phyloP scores from a whole-genome alignment of 2,888 invertebrate genomes.

The Aproaerema taeniolella region DNA sequence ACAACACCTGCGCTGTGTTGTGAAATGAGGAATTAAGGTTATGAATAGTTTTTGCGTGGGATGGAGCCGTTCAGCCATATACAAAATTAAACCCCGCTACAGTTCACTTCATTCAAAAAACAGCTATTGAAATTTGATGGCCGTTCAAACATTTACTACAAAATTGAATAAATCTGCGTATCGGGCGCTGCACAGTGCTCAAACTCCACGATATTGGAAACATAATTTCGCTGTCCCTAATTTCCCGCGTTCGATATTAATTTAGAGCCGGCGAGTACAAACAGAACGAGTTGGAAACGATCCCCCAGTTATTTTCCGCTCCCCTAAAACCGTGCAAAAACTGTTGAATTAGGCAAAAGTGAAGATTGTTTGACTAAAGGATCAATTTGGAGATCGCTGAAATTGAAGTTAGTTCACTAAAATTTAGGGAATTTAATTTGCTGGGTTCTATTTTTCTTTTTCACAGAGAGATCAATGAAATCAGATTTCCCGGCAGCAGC shows the following conservation, averaged over 20 bases:
- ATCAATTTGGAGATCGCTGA: conserved; percentile 29
- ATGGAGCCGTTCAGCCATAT: too few relatives aligned
- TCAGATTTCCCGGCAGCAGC: too few relatives aligned
- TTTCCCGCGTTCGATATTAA: conserved; percentile 46
- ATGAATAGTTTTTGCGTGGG: too few relatives aligned
- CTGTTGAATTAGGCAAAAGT: conserved; percentile 45
- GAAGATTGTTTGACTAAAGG: conserved; percentile 44
- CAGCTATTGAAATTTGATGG: not conserved
- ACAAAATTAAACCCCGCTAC: too few relatives aligned
- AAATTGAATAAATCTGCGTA: conserved; percentile 1
- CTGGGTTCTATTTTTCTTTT: too few relatives aligned
- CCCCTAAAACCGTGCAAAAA: conserved; percentile 31
- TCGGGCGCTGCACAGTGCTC: not conserved
- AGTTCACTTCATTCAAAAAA: not conserved
- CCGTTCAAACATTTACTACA: not conserved
- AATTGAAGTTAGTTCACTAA: conserved; percentile 4
- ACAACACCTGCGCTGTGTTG: too few relatives aligned
- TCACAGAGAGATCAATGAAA: too few relatives aligned
- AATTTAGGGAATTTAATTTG: conserved; percentile 5
- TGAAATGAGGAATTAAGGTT: too few relatives aligned
- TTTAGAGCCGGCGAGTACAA: conserved; percentile 39
- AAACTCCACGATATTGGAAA: conserved; percentile 28
- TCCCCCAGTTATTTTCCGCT: conserved; percentile 30
- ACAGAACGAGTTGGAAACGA: conserved; percentile 37
- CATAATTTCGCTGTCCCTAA: conserved; percentile 38